Conservation (phyloP, 2,797 vertebrate genomes). For the Eupleurogrammus muticus region DNA sequence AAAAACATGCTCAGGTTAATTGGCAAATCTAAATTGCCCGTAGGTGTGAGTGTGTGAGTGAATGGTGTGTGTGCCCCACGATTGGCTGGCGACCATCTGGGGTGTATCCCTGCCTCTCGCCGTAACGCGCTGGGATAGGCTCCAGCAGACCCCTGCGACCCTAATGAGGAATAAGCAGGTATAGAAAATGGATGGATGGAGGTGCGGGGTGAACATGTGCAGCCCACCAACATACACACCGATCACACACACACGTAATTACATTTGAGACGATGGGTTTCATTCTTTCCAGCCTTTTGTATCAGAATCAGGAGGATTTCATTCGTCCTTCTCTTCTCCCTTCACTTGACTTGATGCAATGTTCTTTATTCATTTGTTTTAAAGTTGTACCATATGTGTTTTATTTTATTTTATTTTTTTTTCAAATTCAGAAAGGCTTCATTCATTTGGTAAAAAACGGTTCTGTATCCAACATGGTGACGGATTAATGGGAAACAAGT, state of each 20-base stretch:
- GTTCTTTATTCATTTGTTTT: constrained; percentile 1
- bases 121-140: too few relatives aligned
- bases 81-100: too few relatives aligned
- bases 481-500: neutral
- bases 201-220: constrained; percentile 10
- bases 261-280: neutral
- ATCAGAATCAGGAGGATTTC: neutral
- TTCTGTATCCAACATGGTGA: neutral
- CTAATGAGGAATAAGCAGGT: too few relatives aligned
- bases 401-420: neutral
- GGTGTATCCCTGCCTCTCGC: too few relatives aligned
- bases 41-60: too few relatives aligned
- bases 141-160: too few relatives aligned
- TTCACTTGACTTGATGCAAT: neutral
- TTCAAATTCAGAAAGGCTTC: neutral
- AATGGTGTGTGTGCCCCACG: too few relatives aligned
- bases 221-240: neutral
- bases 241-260: constrained; percentile 5
- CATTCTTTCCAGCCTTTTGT: neutral
- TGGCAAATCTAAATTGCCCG: too few relatives aligned
- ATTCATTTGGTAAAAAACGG: neutral
- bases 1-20: too few relatives aligned
- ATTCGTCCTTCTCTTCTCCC: constrained; percentile 6
- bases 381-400: constrained; percentile 7
- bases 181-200: too few relatives aligned